Base-by-base conservation (phyloP, 2,113 vertebrate species). In the Vireo altiloquus region DNA sequence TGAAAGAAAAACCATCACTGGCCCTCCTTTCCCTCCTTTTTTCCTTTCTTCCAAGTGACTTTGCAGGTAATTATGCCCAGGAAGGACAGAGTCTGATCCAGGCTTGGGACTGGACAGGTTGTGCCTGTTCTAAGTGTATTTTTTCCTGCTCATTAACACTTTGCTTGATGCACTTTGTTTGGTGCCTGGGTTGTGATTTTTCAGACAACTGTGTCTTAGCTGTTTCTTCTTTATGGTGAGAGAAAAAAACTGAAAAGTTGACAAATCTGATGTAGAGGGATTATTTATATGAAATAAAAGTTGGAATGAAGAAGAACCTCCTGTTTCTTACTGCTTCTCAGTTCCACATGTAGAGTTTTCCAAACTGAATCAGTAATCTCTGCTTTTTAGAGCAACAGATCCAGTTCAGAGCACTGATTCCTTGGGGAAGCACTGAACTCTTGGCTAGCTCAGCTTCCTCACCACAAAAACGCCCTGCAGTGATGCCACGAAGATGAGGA, bases 201-300 rank as follows among this genome's bases (percentile, higher is more conserved):
- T 80, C 63, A 78, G 72, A 78, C 50, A 90, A 40, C 63, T 49
- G 30, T 37, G 71, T 70, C 69, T 90, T 93, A 60, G 71, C 81
- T 91, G 33, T 65, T 96, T 66, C 61, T 93, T 84, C 85, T 74
- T 92, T 87, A 65, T 35, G 31, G 87, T 47, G 33, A 89, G 18
- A 85, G 56, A 66, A 88, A 80, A 87, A 88, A 81, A 31, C 19
- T 22, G 53, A 39, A 7, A 49, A 75, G 71, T 47, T 88, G 49
- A 60, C 66, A 71, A 90, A 81, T 33, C 31, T 91, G 69, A 77
- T 92, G 89, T 66, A 80, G 82, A 68, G 52, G 69, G 56, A 40
- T 94, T 96, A 87, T 95, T 96, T 95, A 91, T 96, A 86, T 75
- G 92, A 95, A 97, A 96, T 96, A 95, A 97, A 96, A 89, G 49